Evolutionary conservation across 2,797 vertebrate genomes (phyloP), one percentile per base, ranked within the genome.

Genomic region (Melopsittacus undulatus): DNA sequence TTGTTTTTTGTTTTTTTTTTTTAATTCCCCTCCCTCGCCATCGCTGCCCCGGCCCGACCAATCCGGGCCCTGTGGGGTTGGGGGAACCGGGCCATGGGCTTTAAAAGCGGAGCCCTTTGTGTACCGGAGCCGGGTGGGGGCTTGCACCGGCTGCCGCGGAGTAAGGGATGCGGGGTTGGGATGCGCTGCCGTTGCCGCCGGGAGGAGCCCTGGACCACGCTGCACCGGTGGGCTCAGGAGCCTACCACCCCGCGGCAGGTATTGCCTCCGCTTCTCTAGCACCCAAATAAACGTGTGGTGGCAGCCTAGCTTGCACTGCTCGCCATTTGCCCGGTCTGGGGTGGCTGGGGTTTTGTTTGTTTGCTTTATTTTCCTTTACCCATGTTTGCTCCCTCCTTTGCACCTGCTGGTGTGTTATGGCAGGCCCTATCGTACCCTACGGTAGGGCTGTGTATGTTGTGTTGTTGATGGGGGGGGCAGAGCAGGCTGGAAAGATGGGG

Each of bases 81-180:
- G 93, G 91, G 93, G 82, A 79, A 62, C 72, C 48, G 70, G 75
- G 54, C 83, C 63, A 78, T 45, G 76, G 81, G 20, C 91, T 94
- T 92, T 94, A 85, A 90, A 92, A 93, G 72, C 79, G 21, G 68
- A 86, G 90, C 52, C 78, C 77, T 96, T 96, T 94, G 94, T 94
- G 89, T 57, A 7, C 36, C 2, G 24, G 3, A 81, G 63, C 78
- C 48, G 10, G 23, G 17, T 1, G 19, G 70, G 70, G 43, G 11
- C 63, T 13, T 11, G 51, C 57, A 45, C 45, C 24, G 61, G 34
- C 45, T 27, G 48, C 67, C 27, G 36, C 38, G 14, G 56, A 22
- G 7, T 16, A 16, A 57, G 22, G 23, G 23, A 26, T 59, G 51
- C 7, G 40, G 17, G 51, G 30, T 30, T 27, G 57, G 23, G 51